Base-by-base conservation (phyloP, 2,888 invertebrate species). In the Prosopocoilus inquinatus region DNA sequence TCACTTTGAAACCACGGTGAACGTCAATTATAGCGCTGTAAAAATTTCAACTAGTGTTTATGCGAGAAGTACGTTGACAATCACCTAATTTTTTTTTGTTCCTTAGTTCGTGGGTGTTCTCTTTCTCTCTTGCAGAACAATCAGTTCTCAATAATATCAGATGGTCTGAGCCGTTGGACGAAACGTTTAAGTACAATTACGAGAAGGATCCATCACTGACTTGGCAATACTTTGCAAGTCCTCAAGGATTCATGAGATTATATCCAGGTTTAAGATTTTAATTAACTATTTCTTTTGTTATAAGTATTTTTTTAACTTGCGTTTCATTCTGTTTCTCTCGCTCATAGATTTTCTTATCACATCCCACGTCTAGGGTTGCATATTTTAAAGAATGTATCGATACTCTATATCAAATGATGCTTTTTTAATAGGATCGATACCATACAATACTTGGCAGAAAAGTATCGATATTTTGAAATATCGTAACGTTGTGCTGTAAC, bases 151-250 rank as follows among this genome's bases (percentile, higher is more conserved):
- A 91, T 78, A 94, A 94, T 38, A 92, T 97, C 57, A 86, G 90
- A 72, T 99, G 99, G 98, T 95, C 96, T 2, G 90, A 94, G 75
- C 88, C 90, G 59, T 81, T 99, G 65, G 95, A 97, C 77, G 83
- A 88, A 45, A 90, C 89, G 65, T 98, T 97, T 77, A 87, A 86
- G 64, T 86, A 88, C 70, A 96, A 96, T 78, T 88, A 88, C 68
- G 84, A 87, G 70, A 84, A 84, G 53, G 93, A 95, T 78, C 90
- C 91, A n/a, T 89, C 94, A 2, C 80, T 96, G 39, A 91, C 91
- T 8, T 99, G 96, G 94, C 99, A 99, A 80, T 97, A 94, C 78
- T 99, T 98, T 78, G 96, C 98, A 60, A 96, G 96, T 77, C 89
- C 96, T 36, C 87, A 90, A 35, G 99, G 99, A 45, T 96, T 97